These are phyloP conservation scores for Pseudochromis fuscus DNA, from an alignment of 2,797 vertebrate genomes.

Conservation along the genomic window DNA sequence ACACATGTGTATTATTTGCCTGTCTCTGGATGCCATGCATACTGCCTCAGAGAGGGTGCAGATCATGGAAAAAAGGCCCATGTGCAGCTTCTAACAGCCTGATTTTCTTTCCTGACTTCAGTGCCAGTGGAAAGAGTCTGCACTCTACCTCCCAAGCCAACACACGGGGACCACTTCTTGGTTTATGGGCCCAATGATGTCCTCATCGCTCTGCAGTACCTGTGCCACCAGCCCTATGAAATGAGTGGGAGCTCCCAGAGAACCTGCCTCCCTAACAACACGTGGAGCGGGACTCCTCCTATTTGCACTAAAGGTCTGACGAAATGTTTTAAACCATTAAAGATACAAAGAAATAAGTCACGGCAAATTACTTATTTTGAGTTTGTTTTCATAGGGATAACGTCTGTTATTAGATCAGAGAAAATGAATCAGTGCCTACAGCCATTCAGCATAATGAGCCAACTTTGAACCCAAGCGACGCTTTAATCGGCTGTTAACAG, in stretches of 20 bases:
- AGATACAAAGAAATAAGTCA: neutral
- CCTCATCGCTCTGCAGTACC: conserved; percentile 89
- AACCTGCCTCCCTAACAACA: conserved; percentile 90
- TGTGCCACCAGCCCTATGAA: conserved; percentile 92
- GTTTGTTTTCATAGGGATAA: conserved; percentile 6
- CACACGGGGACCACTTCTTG: conserved; percentile 92
- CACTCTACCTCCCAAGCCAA: conserved; percentile 87
- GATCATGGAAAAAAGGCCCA: conserved; percentile 33
- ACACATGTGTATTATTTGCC: conserved; percentile 26
- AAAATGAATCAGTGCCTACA: conserved; percentile 21
- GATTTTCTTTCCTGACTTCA: conserved; percentile 64
- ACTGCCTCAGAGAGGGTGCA: conserved; percentile 3
- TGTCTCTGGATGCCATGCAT: conserved; percentile 26
- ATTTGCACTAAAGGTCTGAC: conserved; percentile 92
- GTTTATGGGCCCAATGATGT: conserved; percentile 92
- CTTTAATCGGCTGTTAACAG: conserved; percentile 9
- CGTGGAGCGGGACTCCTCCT: conserved; percentile 93
- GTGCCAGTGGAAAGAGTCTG: conserved; percentile 91
- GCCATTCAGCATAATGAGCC: conserved; percentile 1
- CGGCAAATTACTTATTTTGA: neutral
- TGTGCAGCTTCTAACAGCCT: conserved; percentile 18
- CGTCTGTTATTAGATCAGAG: neutral
- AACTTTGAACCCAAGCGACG: conserved; percentile 17
- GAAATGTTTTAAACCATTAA: conserved; percentile 2
- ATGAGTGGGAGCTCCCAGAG: conserved; percentile 91